These are phyloP conservation scores for Rhadina sibilatrix DNA, from an alignment of 2,113 vertebrate species.

Conservation along the genomic window DNA sequence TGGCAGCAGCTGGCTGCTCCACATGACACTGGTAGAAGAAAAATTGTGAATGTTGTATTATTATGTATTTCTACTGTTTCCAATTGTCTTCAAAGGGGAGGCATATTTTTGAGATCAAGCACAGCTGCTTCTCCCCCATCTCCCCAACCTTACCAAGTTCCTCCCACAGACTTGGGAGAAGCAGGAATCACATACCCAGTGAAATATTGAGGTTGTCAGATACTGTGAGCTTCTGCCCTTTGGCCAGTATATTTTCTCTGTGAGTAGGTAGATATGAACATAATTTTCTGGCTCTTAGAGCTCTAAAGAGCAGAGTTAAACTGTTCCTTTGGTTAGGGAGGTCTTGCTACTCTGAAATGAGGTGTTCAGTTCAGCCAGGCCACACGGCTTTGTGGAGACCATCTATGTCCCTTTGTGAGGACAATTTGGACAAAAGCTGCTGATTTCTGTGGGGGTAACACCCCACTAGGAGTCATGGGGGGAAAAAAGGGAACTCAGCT, in stretches of 20 bases:
- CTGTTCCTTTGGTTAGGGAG: neutral
- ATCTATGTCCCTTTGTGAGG: neutral
- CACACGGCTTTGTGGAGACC: neutral
- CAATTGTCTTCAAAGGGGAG: neutral
- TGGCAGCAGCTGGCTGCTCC: neutral
- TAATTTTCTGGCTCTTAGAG: neutral
- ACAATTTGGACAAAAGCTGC: neutral
- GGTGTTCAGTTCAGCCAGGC: neutral
- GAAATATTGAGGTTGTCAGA: accelerated
- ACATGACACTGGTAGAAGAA: neutral
- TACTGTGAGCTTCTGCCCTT: neutral
- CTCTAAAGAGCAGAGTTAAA: neutral
- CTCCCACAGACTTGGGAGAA: neutral
- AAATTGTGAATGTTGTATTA: neutral
- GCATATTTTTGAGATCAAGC: neutral
- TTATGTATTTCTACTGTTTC: neutral
- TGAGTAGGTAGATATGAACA: neutral
- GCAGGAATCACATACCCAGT: neutral
- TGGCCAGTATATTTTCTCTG: neutral
- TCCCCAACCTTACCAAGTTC: neutral
- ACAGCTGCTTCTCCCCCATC: neutral
- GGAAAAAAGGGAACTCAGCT: neutral
- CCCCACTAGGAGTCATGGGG: neutral
- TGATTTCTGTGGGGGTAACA: neutral
- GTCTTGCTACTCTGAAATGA: neutral